Evolutionary conservation across 2,888 invertebrate genomes (phyloP).

Genomic region (Stenolophus ochropezus): DNA sequence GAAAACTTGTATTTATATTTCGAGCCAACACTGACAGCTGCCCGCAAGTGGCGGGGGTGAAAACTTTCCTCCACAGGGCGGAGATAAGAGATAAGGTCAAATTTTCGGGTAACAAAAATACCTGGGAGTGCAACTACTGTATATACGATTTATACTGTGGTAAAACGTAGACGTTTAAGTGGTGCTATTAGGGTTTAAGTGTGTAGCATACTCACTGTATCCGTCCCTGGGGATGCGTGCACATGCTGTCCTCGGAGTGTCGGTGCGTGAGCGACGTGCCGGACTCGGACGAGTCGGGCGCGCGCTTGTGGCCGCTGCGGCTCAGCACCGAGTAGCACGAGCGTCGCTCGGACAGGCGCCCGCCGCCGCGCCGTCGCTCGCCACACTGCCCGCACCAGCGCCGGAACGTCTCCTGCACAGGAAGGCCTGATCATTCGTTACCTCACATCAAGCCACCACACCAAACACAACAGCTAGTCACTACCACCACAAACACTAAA

Average conservation of each 20-base stretch:
- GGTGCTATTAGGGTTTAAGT: no score
- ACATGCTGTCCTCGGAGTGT: conserved; percentile 49
- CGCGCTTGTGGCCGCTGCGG: conserved; percentile 73
- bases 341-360: conserved; percentile 62
- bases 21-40: no score
- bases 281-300: conserved; percentile 66
- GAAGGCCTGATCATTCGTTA: conserved; percentile 68
- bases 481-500: no score
- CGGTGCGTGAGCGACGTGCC: conserved; percentile 49
- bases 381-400: conserved; percentile 73
- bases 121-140: no score
- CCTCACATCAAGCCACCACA: conserved; percentile 60
- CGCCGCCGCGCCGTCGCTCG: conserved; percentile 60
- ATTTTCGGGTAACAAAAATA: no score
- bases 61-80: no score
- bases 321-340: conserved; percentile 78
- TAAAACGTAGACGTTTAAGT: no score
- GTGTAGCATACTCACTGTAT: conserved; percentile 47
- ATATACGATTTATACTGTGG: no score
- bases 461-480: no score
- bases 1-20: no score
- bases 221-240: conserved; percentile 26
- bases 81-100: no score
- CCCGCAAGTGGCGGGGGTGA: no score
- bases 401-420: conserved; percentile 78